Evolutionary conservation across 2,888 invertebrate genomes (phyloP), one percentile per base, ranked within the genome.

Genomic region (Lampropteryx suffumata): DNA sequence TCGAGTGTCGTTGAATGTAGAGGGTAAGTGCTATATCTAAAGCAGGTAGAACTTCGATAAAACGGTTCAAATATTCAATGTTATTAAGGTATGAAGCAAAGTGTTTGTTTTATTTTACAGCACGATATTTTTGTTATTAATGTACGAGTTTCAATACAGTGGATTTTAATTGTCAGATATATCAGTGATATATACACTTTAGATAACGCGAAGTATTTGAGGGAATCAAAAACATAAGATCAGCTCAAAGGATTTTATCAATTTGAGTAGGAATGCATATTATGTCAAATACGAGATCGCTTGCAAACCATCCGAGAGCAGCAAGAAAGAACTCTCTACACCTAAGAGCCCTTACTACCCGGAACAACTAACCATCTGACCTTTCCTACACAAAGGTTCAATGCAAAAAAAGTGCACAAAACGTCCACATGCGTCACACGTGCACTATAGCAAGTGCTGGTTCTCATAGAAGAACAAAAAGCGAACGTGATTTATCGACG

Each of bases 401-500:
- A 26, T 24, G 14, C 17, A 17, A 40, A 50, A 62, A 60, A 55
- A 51, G 24, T 42, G 46, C 50, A 62, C 65, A 67, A 62, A 61
- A 59, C 67, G 69, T 67, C 69, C 67, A 69, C 53, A 65, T 65
- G 61, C 49, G 35, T 28, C 57, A 59, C 65, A 61, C 62, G 61
- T 60, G 61, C 63, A 57, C 36, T 50, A 46, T 29, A 61, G 46
- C 79, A 79, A 77, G 78, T 80, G 82, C 73, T 69, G 55, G 67
- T 81, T 82, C 84, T 81, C 84, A 84, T 82, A 83, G 79, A 58
- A 54, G 57, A 48, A 73, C 72, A 74, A 74, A 70, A 69, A 43
- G 60, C 53, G 42, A 62, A 69, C 73, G 77, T 82, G 84, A 80
- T 82, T 80, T 83, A 83, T 83, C 82, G 69, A 67, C 59, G 59